These are phyloP conservation scores for Babyrousa celebensis DNA, from an alignment of 2,797 vertebrate genomes.

Conservation along the genomic window DNA sequence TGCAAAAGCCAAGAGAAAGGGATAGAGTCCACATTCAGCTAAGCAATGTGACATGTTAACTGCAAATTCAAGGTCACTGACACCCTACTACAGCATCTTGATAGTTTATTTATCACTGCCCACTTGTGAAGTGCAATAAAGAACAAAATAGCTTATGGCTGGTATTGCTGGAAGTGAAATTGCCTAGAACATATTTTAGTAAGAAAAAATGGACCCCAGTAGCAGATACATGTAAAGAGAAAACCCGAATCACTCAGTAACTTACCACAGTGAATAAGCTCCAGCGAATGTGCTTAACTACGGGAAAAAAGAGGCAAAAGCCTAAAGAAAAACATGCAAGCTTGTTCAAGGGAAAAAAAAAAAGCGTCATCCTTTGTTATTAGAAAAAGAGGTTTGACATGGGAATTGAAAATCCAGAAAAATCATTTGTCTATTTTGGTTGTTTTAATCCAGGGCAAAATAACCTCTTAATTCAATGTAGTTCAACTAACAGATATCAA, in stretches of 20 bases:
- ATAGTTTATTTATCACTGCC: background rate
- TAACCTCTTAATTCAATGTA: background rate
- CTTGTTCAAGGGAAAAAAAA: conserved; percentile 55
- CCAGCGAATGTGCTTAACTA: conserved; percentile 40
- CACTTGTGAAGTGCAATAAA: conserved; percentile 36
- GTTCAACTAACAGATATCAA: background rate
- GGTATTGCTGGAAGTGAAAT: conserved; percentile 52
- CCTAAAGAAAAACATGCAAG: conserved; percentile 51
- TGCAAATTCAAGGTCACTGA: background rate
- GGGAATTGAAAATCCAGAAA: conserved; percentile 67
- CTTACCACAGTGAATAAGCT: conserved; percentile 46
- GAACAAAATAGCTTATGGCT: background rate
- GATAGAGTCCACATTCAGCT: background rate
- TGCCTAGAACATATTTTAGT: conserved; percentile 57
- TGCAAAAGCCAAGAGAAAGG: background rate
- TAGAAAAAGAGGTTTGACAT: conserved; percentile 37
- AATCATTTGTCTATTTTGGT: conserved; percentile 53
- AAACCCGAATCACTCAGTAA: conserved; percentile 54
- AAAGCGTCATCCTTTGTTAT: background rate
- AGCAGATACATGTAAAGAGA: conserved; percentile 33
- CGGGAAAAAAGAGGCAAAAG: conserved; percentile 32
- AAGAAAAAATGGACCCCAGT: conserved; percentile 55
- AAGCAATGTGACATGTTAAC: background rate
- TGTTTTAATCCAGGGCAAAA: conserved; percentile 13
- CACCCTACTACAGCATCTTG: background rate